These are phyloP conservation scores for Clarias batrachus DNA, from an alignment of 2,113 vertebrate genomes.

Conservation along the genomic window DNA sequence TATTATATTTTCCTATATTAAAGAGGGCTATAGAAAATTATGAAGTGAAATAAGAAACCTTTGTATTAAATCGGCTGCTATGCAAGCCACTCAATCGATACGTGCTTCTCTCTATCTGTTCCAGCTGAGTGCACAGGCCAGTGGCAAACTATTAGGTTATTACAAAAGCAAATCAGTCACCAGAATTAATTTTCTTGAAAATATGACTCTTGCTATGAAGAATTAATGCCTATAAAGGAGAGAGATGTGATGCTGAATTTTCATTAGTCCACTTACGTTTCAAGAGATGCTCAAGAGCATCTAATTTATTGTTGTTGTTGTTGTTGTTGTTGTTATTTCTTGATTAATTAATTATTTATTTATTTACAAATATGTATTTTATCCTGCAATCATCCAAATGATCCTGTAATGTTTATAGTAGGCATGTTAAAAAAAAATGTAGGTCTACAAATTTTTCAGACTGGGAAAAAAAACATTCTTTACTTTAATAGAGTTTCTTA, in stretches of 20 bases:
- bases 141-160: conserved; percentile 72
- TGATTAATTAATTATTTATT: no score
- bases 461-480: neutral
- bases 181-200: conserved; percentile 73
- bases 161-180: conserved; percentile 77
- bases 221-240: conserved; percentile 64
- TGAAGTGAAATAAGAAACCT: conserved; percentile 60
- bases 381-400: neutral
- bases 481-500: neutral
- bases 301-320: no score
- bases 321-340: no score
- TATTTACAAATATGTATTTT: neutral
- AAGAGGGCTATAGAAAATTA: conserved; percentile 56
- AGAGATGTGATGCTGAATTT: conserved; percentile 58
- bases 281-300: neutral
- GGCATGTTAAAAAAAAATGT: no score
- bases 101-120: conserved; percentile 68
- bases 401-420: no score
- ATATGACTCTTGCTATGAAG: conserved; percentile 65
- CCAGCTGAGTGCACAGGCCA: conserved; percentile 67
- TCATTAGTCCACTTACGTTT: conserved; percentile 53
- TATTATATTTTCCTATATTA: conserved; percentile 53
- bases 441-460: neutral
- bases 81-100: conserved; percentile 67
- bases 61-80: conserved; percentile 63